These are phyloP conservation scores for Labrus mixtus DNA, from an alignment of 2,113 vertebrate genomes.

Conservation along the genomic window DNA sequence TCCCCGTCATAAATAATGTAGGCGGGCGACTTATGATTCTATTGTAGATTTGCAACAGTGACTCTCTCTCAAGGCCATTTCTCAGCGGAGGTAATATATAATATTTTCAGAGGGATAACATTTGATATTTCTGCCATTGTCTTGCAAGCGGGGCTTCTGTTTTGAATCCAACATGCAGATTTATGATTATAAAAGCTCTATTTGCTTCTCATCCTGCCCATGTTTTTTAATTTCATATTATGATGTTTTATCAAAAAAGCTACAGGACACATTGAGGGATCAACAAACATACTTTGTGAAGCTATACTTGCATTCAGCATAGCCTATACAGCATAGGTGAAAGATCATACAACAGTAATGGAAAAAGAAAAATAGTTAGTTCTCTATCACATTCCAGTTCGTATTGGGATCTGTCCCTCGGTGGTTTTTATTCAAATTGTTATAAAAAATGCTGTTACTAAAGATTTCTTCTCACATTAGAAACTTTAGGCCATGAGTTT, in stretches of 20 bases:
- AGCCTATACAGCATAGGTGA: no score
- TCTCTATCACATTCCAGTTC: neutral
- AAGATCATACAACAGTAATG: no score
- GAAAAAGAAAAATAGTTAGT: no score
- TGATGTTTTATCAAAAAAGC: no score
- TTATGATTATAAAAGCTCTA: neutral
- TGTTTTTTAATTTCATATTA: neutral
- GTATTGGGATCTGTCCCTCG: neutral
- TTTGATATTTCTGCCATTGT: slow-evolving; percentile 26
- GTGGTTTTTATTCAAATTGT: neutral
- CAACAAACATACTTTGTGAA: no score
- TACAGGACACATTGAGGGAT: no score
- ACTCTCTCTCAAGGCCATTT: slow-evolving; percentile 24
- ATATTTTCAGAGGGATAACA: slow-evolving; percentile 34
- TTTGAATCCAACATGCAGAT: slow-evolving; percentile 2
- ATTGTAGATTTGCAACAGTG: slow-evolving; percentile 27
- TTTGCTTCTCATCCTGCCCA: neutral
- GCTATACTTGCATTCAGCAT: no score
- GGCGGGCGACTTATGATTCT: slow-evolving; percentile 59
- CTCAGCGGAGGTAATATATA: slow-evolving; percentile 27
- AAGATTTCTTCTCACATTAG: no score
- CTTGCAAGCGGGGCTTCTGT: neutral
- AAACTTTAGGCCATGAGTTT: no score
- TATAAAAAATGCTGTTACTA: neutral
- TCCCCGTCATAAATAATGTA: slow-evolving; percentile 70